These are phyloP conservation scores for Odontomyia ornata DNA, from an alignment of 2,888 invertebrate species.

Conservation along the genomic window DNA sequence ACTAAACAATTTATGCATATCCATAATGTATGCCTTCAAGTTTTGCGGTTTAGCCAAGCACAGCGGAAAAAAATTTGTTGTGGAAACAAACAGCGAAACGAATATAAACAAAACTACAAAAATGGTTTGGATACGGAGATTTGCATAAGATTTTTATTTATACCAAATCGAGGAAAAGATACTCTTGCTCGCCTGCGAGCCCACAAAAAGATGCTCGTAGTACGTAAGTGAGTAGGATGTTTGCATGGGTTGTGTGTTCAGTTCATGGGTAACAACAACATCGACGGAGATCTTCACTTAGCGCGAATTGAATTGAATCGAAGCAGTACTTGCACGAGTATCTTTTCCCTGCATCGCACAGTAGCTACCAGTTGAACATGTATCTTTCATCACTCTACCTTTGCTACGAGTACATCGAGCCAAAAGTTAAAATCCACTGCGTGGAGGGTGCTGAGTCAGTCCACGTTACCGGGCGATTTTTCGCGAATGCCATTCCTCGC, in stretches of 20 bases:
- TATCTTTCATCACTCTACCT: conserved; percentile 25
- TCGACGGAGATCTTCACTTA: background rate
- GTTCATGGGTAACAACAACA: background rate
- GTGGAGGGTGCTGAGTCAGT: background rate
- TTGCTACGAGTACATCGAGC: background rate
- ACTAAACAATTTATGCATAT: conserved; percentile 44
- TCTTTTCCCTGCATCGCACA: background rate
- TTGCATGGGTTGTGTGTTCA: conserved; percentile 19
- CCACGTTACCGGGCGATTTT: conserved; percentile 2
- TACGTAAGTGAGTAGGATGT: conserved; percentile 35
- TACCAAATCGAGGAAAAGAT: conserved; percentile 39
- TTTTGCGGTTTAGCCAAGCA: conserved; percentile 26
- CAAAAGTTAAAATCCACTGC: background rate
- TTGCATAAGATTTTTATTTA: conserved; percentile 44
- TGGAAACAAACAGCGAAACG: conserved; percentile 31
- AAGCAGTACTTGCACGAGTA: background rate
- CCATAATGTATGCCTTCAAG: conserved; percentile 41
- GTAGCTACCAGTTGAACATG: conserved; percentile 19
- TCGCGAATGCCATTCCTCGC: background rate
- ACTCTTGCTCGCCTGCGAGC: conserved; percentile 11
- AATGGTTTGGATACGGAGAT: conserved; percentile 26
- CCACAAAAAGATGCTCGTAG: conserved; percentile 18
- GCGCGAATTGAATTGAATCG: conserved; percentile 30
- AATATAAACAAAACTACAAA: conserved; percentile 33
- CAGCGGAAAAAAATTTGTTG: background rate